Conservation (phyloP, 2,113 vertebrate species). For the Lophotis ruficrista region DNA sequence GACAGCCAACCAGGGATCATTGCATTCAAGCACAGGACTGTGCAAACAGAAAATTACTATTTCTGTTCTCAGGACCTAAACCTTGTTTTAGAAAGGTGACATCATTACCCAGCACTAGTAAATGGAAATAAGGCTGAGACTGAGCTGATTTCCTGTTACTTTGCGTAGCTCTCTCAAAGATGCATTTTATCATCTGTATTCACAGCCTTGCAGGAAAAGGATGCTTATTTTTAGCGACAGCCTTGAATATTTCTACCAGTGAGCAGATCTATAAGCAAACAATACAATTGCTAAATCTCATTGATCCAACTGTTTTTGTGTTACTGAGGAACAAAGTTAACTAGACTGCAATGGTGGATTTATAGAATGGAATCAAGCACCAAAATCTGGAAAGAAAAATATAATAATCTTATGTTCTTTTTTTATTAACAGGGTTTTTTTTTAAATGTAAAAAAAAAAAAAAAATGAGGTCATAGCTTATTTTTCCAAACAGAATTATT, state of each 20-base stretch:
- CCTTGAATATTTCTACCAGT: conserved; percentile 49
- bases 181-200: conserved; percentile 51
- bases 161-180: conserved; percentile 12
- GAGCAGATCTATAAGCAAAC: conserved; percentile 15
- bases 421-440: background rate
- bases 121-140: background rate
- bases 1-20: background rate
- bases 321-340: background rate
- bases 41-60: background rate
- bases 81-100: background rate
- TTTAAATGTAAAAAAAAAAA: background rate
- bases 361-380: background rate
- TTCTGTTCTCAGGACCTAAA: background rate
- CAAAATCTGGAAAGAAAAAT: background rate
- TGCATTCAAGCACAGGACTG: background rate
- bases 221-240: conserved; percentile 73
- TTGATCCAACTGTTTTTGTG: background rate
- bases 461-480: background rate
- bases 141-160: conserved; percentile 54
- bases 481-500: background rate
- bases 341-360: background rate
- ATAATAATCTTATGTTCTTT: background rate
- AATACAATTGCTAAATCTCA: background rate
- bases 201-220: conserved; percentile 51
- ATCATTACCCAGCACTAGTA: background rate